phyloP scores from a whole-genome alignment of 2,888 invertebrate genomes.

The Miltochrista miniata region DNA sequence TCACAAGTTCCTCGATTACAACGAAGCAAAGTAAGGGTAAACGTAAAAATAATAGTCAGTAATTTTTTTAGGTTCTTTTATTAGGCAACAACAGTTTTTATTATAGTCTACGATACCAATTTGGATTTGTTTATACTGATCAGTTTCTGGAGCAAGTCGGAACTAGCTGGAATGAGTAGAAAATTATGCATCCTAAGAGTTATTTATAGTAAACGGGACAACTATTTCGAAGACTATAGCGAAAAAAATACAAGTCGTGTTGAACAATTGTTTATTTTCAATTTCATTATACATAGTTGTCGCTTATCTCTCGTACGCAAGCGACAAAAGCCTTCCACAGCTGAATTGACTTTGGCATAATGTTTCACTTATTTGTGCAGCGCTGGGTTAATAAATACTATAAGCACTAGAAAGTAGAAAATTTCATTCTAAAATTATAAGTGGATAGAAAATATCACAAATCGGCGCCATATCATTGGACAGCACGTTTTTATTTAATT shows the following conservation, averaged over 20 bases:
- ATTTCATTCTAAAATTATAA: slow-evolving; percentile 30
- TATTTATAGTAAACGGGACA: not conserved
- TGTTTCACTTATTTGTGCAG: slow-evolving; percentile 77
- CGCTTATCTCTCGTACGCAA: slow-evolving; percentile 80
- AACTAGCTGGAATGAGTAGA: not conserved
- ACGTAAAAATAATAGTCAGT: not conserved
- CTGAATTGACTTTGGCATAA: slow-evolving; percentile 84
- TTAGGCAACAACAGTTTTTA: not conserved
- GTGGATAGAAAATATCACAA: slow-evolving; percentile 34
- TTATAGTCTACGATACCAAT: not conserved
- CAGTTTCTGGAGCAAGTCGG: not conserved
- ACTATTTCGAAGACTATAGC: not conserved
- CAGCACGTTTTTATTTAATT: slow-evolving; percentile 20
- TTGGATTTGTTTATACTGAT: not conserved
- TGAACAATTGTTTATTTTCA: slow-evolving; percentile 79
- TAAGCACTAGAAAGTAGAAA: slow-evolving; percentile 36
- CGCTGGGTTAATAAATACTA: slow-evolving; percentile 39
- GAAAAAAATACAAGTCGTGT: slow-evolving; percentile 42
- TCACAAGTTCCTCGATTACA: not conserved
- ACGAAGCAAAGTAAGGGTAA: not conserved
- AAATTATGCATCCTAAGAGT: not conserved
- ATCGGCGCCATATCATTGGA: slow-evolving; percentile 29
- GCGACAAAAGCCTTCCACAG: slow-evolving; percentile 80
- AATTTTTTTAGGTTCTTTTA: slow-evolving; percentile 1
- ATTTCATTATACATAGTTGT: slow-evolving; percentile 76